A percentile compares a stretch with the other conserved stretches of the same genome.
phyloP scores from a whole-genome alignment of 2,888 invertebrate genomes.

The Polietes domitor region DNA sequence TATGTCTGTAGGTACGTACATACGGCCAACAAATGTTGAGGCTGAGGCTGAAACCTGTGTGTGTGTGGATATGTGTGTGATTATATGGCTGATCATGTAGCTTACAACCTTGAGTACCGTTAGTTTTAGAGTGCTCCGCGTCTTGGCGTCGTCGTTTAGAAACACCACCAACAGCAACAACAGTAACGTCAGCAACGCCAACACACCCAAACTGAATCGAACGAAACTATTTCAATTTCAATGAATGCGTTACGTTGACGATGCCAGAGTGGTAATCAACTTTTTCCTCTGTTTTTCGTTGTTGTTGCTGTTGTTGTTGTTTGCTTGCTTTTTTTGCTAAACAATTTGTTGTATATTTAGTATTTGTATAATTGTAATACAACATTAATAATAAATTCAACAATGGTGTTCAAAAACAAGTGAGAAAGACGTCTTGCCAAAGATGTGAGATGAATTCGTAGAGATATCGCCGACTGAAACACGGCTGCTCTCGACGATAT shows the following conservation, averaged over 20 bases:
- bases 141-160: slow-evolving; percentile 64
- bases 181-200: slow-evolving; percentile 51
- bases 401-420: slow-evolving; percentile 55
- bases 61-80: slow-evolving; percentile 48
- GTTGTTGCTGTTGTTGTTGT: slow-evolving; percentile 63
- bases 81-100: slow-evolving; percentile 61
- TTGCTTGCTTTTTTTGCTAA: slow-evolving; percentile 72
- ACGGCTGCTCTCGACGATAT: not conserved
- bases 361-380: slow-evolving; percentile 61
- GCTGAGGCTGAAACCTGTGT: not conserved
- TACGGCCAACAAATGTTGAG: not conserved
- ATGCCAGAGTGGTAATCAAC: slow-evolving; percentile 13
- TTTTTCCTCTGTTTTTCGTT: slow-evolving; percentile 59
- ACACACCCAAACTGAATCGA: slow-evolving; percentile 63
- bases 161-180: slow-evolving; percentile 43
- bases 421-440: slow-evolving; percentile 46
- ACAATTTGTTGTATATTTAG: slow-evolving; percentile 66
- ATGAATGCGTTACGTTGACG: slow-evolving; percentile 66
- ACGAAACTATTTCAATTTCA: slow-evolving; percentile 61
- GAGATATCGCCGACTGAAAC: not conserved
- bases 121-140: slow-evolving; percentile 68
- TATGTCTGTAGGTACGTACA: not conserved
- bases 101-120: slow-evolving; percentile 70
- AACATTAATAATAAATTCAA: slow-evolving; percentile 62
- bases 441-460: not conserved